These are phyloP conservation scores for Enteromius viviparus DNA, from an alignment of 2,797 vertebrate genomes.

Conservation along the genomic window DNA sequence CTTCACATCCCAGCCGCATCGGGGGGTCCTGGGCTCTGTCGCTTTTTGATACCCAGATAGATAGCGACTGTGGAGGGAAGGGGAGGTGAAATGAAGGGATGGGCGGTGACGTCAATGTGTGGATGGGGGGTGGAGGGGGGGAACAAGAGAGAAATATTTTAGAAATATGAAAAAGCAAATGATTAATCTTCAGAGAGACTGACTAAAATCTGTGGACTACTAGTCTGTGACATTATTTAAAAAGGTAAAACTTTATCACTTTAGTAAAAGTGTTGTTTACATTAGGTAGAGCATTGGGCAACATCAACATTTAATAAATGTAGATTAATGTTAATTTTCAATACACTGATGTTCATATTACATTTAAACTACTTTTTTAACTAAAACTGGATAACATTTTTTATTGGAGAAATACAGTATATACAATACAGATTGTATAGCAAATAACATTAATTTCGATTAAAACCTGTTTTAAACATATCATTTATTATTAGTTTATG, in stretches of 20 bases:
- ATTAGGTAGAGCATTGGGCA: background rate
- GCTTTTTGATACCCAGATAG: slow-evolving; percentile 96
- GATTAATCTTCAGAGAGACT: background rate
- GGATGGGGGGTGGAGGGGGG: slow-evolving; percentile 2
- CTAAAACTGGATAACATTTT: too few relatives aligned
- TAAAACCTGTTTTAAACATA: background rate
- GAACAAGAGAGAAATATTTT: slow-evolving; percentile 42
- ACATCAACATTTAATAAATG: background rate
- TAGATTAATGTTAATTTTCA: background rate
- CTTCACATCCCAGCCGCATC: slow-evolving; percentile 89
- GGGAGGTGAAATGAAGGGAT: background rate
- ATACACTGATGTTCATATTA: background rate
- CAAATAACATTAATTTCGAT: background rate
- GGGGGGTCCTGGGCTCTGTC: slow-evolving; percentile 90
- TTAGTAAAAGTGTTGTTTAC: background rate
- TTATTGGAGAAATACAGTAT: too few relatives aligned
- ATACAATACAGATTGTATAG: background rate
- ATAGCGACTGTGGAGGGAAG: slow-evolving; percentile 86
- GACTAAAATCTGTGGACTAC: background rate
- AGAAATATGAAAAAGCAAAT: slow-evolving; percentile 18
- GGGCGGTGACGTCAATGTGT: background rate
- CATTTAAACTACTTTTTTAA: too few relatives aligned
- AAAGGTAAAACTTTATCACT: slow-evolving; percentile 8
- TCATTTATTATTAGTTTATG: background rate
- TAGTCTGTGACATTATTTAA: background rate